Conservation (phyloP, 2,113 vertebrate genomes). For the Peromyscus polionotus region DNA sequence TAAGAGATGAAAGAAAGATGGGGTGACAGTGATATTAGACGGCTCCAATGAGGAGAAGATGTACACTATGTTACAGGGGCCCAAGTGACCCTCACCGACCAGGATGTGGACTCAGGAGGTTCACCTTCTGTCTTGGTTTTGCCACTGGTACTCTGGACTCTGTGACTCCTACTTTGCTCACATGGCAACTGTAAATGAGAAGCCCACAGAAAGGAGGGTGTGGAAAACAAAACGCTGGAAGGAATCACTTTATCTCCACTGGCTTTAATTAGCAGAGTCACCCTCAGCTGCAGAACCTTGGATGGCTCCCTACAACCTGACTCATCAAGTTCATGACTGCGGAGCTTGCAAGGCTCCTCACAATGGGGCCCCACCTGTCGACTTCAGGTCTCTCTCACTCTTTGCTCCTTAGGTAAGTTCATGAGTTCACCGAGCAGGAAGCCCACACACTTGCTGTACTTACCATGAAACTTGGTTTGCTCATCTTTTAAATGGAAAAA, state of each 20-base stretch:
- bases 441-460: neutral
- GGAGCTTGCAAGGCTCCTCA: neutral
- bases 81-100: neutral
- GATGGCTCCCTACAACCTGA: neutral
- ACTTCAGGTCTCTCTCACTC: neutral
- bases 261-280: neutral
- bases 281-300: conserved; percentile 2
- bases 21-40: neutral
- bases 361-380: neutral
- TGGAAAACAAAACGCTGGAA: neutral
- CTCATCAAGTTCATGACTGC: neutral
- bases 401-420: no score
- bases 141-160: neutral
- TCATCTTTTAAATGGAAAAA: neutral
- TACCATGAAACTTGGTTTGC: neutral
- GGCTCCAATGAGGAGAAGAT: neutral
- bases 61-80: neutral
- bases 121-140: neutral
- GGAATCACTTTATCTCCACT: neutral
- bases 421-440: neutral
- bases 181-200: neutral
- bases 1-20: neutral
- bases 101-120: neutral
- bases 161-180: neutral
- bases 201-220: neutral